Percentiles rank a stretch among this genome's conserved stretches.
Evolutionary conservation across 2,113 vertebrate genomes (phyloP).

Genomic region (Microtus pennsylvanicus): DNA sequence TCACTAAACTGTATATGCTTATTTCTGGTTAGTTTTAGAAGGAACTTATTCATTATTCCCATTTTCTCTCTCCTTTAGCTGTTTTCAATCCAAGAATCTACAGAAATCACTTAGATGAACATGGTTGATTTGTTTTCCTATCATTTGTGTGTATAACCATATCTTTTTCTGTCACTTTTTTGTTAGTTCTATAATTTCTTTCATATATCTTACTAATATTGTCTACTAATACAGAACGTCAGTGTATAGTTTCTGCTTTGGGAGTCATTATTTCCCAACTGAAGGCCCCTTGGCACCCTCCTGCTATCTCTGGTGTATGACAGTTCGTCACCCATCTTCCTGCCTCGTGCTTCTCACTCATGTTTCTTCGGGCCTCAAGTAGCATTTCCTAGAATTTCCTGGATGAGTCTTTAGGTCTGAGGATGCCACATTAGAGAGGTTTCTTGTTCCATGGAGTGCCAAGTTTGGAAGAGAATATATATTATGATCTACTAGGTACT

Average conservation of each 20-base stretch:
- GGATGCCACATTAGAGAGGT: background rate
- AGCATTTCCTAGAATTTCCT: background rate
- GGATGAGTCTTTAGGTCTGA: background rate
- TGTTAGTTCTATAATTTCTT: conserved; percentile 39
- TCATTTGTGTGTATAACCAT: conserved; percentile 27
- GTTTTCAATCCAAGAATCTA: conserved; percentile 64
- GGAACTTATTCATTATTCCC: conserved; percentile 62
- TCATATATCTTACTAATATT: background rate
- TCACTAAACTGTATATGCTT: conserved; percentile 63
- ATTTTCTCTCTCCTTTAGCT: conserved; percentile 44
- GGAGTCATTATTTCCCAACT: background rate
- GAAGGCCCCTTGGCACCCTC: background rate
- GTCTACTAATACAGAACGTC: background rate
- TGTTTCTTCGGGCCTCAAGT: background rate
- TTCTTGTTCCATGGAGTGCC: background rate
- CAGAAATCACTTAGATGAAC: conserved; percentile 55
- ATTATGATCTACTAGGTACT: background rate
- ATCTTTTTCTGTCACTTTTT: conserved; percentile 37
- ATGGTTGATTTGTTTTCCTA: background rate
- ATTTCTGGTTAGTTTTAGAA: conserved; percentile 60
- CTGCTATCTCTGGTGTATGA: background rate
- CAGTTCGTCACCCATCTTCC: background rate
- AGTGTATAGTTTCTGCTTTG: background rate
- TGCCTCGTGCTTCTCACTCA: background rate
- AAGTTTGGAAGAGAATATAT: conserved; percentile 15